These are phyloP conservation scores for Batillaria attramentaria DNA, from an alignment of 1,140 invertebrate genomes.

Conservation along the genomic window DNA sequence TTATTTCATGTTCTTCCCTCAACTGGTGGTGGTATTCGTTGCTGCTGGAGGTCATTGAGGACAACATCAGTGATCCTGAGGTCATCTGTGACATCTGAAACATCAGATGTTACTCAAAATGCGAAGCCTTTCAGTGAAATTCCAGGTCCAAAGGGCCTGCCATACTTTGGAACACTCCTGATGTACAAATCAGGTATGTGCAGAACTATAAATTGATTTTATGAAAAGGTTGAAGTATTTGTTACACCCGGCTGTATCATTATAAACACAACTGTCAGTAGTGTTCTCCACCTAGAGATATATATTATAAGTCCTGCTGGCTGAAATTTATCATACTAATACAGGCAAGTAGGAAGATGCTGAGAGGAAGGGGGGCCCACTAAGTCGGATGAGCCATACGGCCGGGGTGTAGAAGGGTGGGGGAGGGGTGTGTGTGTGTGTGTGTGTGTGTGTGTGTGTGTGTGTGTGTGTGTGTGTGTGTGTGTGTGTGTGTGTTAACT, in stretches of 20 bases:
- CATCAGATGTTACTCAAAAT: constrained; percentile 22
- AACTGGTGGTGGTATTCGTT: too few species aligned
- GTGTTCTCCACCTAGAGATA: not conserved
- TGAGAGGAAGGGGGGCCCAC: too few species aligned
- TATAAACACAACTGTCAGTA: not conserved
- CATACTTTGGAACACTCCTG: constrained; percentile 62
- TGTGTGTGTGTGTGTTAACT: too few species aligned
- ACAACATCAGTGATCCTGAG: not conserved
- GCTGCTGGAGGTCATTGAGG: too few species aligned
- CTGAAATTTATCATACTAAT: too few species aligned
- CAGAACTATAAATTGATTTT: not conserved
- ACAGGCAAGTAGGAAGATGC: too few species aligned
- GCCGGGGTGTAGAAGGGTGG: too few species aligned
- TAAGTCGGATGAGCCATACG: too few species aligned
- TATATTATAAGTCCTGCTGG: too few species aligned
- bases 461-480: not conserved
- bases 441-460: too few species aligned
- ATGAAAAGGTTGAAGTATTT: not conserved
- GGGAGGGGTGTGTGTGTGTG: too few species aligned
- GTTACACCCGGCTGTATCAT: not conserved
- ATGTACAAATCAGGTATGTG: constrained; percentile 58
- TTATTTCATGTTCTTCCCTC: too few species aligned
- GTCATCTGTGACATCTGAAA: not conserved
- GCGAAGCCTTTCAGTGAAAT: constrained; percentile 62
- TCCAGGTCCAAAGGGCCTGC: constrained; percentile 63